Evolutionary conservation across 2,797 vertebrate species (phyloP), one percentile per base, ranked within the genome.

Genomic region (Pempheris klunzingeri): DNA sequence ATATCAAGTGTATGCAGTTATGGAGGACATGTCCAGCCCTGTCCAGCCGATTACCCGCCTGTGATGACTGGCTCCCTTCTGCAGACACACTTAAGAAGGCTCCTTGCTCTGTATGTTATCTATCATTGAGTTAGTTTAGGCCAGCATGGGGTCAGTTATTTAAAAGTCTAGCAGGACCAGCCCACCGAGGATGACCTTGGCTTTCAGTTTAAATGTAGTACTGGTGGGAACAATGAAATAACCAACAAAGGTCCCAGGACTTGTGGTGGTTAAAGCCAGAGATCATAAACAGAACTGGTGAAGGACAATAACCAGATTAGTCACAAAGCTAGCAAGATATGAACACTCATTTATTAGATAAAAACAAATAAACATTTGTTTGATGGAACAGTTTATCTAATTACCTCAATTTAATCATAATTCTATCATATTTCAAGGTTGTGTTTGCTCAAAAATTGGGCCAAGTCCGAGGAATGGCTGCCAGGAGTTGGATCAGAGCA

Each of bases 1-100:
- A 44, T 71, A 72, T 72, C 46, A 67, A 76, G 75, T 64, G 26
- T 41, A 67, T 72, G 69, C 57, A 58, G 43, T 69, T 78, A 66
- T 82, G 36, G n/a, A 71, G 43, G 61, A 83, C 57, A 39, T 34
- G 43, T 26, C 44, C 22, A 24, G 62, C 32, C 36, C 58, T 39
- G 49, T 64, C 26, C 50, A 59, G 60, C 59, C n/a, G 20, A 74
- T 74, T 47, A 66, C 8, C 20, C 3, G 0, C 28, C 10, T 60
- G 22, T 61, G 62, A 67, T 67, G 28, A 54, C 26, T 32, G 55
- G 41, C 38, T 63, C n/a, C 26, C 52, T 10, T 61, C 41, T 69
- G 58, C 50, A 50, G 26, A 66, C 15, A 60, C 55, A 57, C 57
- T 72, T 49, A 61, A 60, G 30, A 34, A 24, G 38, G 30, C 36